Base-by-base conservation (phyloP, 2,113 vertebrate genomes). In the Chaenocephalus aceratus region DNA sequence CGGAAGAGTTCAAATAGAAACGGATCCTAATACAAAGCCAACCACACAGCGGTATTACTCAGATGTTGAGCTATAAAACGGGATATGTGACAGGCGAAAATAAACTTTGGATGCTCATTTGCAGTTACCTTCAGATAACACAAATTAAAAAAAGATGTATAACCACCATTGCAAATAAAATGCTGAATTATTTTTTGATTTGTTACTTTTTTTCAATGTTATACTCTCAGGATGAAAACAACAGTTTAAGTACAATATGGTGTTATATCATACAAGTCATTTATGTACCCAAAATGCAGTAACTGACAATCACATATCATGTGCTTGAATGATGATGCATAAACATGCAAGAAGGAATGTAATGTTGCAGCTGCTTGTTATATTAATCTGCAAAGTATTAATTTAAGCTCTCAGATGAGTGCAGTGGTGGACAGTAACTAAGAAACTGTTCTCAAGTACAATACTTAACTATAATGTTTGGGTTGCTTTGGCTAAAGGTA, bases 21-120 rank as follows among this genome's bases (percentile, higher is more conserved):
- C 34, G 15, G 58, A 73, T 66, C n/a, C 48, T 41, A 72, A 72
- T 59, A 79, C 74, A 49, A 36, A 77, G 60, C 15, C 62, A 62
- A 57, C 68, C 61, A 75, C 26, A 48, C 8, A 14, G 30, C 5
- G 36, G 45, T 21, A n/a, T 36, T 46, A 56, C 18, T 81, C 15
- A 36, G 16, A 56, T 54, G 44, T 10, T 58, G 54, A 67, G 53
- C 49, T 73, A 15, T 51, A 56, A 60, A 57, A 12, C 13, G 16
- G 14, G 13, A 71, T 15, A 46, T 59, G 26, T 46, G 46, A 23
- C 9, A 16, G 48, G n/a, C n/a, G 10, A 57, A n/a, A 59, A 34
- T 18, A 23, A 14, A 45, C 1, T 34, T 13, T 15, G 14, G 15
- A 58, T 44, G 1, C 11, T 23, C 16, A 61, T 26, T 56, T 0